Conservation (phyloP, 2,797 vertebrate genomes). For the Typhlichthys subterraneus region DNA sequence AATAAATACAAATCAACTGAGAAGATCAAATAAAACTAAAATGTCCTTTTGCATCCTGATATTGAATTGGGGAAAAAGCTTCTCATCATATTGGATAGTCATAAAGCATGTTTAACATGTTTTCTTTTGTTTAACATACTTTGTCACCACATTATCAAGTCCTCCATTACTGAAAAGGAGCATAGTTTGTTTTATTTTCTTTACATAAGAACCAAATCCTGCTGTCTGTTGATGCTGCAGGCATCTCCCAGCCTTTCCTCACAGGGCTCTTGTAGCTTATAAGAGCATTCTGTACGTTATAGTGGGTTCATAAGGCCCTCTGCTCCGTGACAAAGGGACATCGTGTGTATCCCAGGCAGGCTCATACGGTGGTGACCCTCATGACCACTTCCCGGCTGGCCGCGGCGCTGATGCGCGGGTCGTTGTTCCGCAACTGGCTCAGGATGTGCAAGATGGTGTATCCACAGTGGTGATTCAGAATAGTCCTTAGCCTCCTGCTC, state of each 20-base stretch:
- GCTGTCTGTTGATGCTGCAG: slow-evolving; percentile 52
- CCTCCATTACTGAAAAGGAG: slow-evolving; percentile 68
- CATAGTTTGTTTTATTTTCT: slow-evolving; percentile 56
- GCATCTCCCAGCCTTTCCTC: slow-evolving; percentile 38
- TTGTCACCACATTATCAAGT: slow-evolving; percentile 53
- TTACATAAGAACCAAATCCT: slow-evolving; percentile 62
- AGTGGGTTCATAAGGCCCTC: slow-evolving; percentile 33
- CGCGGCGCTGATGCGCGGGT: slow-evolving; percentile 82
- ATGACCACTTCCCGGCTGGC: slow-evolving; percentile 92
- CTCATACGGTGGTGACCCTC: slow-evolving; percentile 94
- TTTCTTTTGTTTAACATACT: slow-evolving; percentile 51
- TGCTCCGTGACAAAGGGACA: slow-evolving; percentile 28
- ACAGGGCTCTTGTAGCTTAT: slow-evolving; percentile 17
- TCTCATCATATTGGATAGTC: slow-evolving; percentile 50
- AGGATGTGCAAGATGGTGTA: slow-evolving; percentile 94
- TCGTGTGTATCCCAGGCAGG: not conserved
- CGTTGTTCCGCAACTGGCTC: slow-evolving; percentile 88
- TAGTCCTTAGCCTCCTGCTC: slow-evolving; percentile 89
- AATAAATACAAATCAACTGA: slow-evolving; percentile 65
- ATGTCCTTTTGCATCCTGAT: slow-evolving; percentile 73
- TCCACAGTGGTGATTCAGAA: slow-evolving; percentile 94
- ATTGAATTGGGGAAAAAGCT: slow-evolving; percentile 64
- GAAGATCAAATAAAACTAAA: slow-evolving; percentile 62
- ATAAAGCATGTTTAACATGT: slow-evolving; percentile 60
- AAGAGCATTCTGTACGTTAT: slow-evolving; percentile 27